Percentiles rank a stretch among this genome's conserved stretches.
Conservation (phyloP, 1,140 invertebrate genomes). For the Macrocentrus cingulum region DNA sequence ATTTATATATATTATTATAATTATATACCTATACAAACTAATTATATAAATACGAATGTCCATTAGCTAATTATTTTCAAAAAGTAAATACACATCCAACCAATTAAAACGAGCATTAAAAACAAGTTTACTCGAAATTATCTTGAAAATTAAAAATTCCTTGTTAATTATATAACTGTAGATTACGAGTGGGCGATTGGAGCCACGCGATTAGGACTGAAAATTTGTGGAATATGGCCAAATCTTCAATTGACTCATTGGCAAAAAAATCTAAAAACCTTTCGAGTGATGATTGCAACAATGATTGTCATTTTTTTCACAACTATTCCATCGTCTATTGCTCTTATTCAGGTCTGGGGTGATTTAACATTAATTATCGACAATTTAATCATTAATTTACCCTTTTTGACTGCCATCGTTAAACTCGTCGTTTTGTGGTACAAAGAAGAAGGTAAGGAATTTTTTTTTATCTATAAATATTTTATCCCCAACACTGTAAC, state of each 20-base stretch:
- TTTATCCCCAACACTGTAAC: too few relatives aligned
- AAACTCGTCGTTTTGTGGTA: slow-evolving; percentile 4
- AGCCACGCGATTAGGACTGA: neutral
- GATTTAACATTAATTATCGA: neutral
- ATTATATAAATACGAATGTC: too few relatives aligned
- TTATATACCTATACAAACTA: too few relatives aligned
- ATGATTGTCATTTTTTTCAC: neutral
- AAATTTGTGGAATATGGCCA: neutral
- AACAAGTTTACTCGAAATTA: too few relatives aligned
- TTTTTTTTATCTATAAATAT: too few relatives aligned
- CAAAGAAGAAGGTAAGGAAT: slow-evolving; percentile 5
- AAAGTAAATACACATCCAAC: too few relatives aligned
- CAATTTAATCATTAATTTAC: neutral
- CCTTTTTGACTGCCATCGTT: neutral
- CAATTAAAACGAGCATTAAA: too few relatives aligned
- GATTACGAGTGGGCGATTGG: neutral
- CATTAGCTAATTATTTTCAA: too few relatives aligned
- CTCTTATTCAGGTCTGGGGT: neutral
- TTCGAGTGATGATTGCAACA: neutral
- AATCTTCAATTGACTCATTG: neutral
- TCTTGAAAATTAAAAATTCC: too few relatives aligned
- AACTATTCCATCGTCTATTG: neutral
- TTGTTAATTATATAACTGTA: too few relatives aligned
- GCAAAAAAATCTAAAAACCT: neutral
- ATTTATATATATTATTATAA: too few relatives aligned